Conservation (phyloP, 2,797 vertebrate species). For the Anguilla anguilla region DNA sequence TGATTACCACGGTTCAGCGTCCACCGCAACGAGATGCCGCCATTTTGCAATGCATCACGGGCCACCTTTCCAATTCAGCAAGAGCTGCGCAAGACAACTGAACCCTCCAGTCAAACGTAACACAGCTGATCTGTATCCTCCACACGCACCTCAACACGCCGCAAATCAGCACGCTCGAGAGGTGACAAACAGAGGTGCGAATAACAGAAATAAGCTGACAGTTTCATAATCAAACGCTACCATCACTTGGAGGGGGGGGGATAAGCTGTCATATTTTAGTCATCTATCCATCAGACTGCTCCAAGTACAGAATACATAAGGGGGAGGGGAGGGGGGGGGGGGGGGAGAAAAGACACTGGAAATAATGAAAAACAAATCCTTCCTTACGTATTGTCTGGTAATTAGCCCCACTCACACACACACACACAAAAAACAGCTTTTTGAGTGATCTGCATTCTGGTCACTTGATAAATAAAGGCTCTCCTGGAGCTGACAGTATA, state of each 20-base stretch:
- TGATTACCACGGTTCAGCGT: neutral
- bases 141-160: neutral
- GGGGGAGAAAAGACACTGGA: constrained; percentile 42
- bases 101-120: neutral
- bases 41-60: neutral
- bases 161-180: neutral
- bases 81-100: neutral
- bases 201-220: constrained; percentile 53
- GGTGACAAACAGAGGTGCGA: constrained; percentile 35
- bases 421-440: constrained; percentile 43
- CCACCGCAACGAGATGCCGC: neutral
- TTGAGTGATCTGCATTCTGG: constrained; percentile 82
- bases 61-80: neutral
- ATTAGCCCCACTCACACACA: constrained; percentile 68
- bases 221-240: constrained; percentile 57
- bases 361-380: constrained; percentile 66
- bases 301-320: constrained; percentile 50
- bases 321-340: no score
- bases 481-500: constrained; percentile 79
- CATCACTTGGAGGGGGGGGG: constrained; percentile 1
- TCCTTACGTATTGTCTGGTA: constrained; percentile 70
- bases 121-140: neutral
- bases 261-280: constrained; percentile 58
- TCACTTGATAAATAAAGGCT: constrained; percentile 82
- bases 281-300: constrained; percentile 48